These are phyloP conservation scores for Drosophila percnosoma DNA, from an alignment of 2,888 invertebrate genomes.

Conservation along the genomic window DNA sequence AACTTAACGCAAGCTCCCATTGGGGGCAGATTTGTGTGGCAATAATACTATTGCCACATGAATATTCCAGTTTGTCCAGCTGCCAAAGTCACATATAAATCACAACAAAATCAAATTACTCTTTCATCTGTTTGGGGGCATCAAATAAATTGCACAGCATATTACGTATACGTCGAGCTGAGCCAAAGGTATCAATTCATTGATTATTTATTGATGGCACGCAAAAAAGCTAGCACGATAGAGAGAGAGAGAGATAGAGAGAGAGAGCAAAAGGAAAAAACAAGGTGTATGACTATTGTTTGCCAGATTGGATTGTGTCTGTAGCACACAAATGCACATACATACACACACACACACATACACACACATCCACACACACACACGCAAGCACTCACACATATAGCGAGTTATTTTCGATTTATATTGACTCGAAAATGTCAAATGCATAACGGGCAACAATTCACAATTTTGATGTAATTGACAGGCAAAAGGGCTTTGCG, in stretches of 20 bases:
- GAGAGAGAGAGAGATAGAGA: background rate
- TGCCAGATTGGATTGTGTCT: constrained; percentile 68
- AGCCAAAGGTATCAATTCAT: constrained; percentile 65
- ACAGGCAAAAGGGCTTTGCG: constrained; percentile 61
- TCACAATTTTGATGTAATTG: constrained; percentile 80
- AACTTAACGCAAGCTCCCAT: background rate
- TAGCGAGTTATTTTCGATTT: constrained; percentile 69
- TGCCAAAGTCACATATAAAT: constrained; percentile 59
- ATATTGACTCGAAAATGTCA: constrained; percentile 80
- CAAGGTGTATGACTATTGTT: constrained; percentile 68
- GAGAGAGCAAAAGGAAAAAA: constrained; percentile 27
- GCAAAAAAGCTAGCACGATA: constrained; percentile 36
- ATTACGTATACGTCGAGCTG: constrained; percentile 67
- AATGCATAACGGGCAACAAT: constrained; percentile 78
- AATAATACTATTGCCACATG: constrained; percentile 28
- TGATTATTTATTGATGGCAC: constrained; percentile 79
- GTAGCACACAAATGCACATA: background rate
- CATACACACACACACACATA: constrained; percentile 1
- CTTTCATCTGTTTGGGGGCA: constrained; percentile 64
- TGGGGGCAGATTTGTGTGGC: constrained; percentile 4
- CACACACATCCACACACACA: background rate
- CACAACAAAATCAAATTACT: constrained; percentile 76
- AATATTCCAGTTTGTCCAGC: constrained; percentile 46
- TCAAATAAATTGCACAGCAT: constrained; percentile 67
- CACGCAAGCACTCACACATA: background rate